Evolutionary conservation across 2,113 vertebrate genomes (phyloP).

Genomic region (Thinocorus orbignyianus): DNA sequence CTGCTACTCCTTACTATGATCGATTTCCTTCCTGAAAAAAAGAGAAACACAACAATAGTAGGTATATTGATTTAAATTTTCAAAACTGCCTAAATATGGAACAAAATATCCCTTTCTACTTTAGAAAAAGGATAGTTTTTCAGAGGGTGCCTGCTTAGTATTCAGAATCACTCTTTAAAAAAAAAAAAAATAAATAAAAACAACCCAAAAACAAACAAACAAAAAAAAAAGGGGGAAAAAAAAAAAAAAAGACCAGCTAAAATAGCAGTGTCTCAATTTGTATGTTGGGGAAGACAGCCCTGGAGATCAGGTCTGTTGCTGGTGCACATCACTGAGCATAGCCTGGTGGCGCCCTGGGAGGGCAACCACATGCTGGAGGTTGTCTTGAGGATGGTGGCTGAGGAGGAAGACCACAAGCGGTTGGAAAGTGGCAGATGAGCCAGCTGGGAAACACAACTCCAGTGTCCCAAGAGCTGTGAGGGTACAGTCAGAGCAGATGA

Average conservation of each 20-base stretch:
- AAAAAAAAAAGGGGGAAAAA: too few species aligned
- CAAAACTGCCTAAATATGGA: not conserved
- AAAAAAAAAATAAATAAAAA: too few species aligned
- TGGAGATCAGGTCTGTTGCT: not conserved
- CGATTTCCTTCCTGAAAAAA: not conserved
- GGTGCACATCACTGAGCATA: accelerated
- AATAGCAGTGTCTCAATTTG: not conserved
- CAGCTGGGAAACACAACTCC: not conserved
- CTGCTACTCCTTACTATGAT: not conserved
- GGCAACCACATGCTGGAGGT: not conserved
- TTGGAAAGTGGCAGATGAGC: not conserved
- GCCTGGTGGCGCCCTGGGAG: not conserved
- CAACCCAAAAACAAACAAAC: too few species aligned
- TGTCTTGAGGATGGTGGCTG: not conserved
- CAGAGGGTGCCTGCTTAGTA: not conserved
- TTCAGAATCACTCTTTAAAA: not conserved
- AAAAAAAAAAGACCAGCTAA: not conserved
- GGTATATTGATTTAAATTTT: not conserved
- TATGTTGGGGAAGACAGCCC: not conserved
- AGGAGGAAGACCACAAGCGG: not conserved
- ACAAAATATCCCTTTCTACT: not conserved
- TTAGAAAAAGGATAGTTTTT: not conserved
- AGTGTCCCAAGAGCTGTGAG: accelerated
- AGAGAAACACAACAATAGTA: not conserved
- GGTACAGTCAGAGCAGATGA: not conserved